Evolutionary conservation across 2,113 vertebrate genomes (phyloP), one percentile per base, ranked within the genome.

Genomic region (Salvator merianae): DNA sequence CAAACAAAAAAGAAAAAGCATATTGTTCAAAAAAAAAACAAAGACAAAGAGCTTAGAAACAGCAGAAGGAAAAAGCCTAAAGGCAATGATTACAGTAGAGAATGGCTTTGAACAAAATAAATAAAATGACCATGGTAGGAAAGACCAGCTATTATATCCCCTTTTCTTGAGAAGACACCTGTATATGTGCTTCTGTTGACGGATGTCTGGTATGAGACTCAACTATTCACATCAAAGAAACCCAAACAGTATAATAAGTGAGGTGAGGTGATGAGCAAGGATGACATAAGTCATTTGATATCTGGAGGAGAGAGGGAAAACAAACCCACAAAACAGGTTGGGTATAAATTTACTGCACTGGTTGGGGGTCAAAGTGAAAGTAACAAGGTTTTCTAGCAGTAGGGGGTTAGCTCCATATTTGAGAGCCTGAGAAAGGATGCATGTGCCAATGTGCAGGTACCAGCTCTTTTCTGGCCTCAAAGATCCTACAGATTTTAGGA

Each of bases 261-360:
- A 73, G 66, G 62, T 76, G 72, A 83, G 40, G 62, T 77, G 82
- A 84, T 79, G 69, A 85, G 69, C 55, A 43, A 34, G 34, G 83
- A 66, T 79, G 83, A 85, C 83, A 73, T 79, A 65, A 85, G 77
- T 85, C 55, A 85, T 79, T 36, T 36, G 69, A 85, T 85, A 85
- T 22, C 77, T 40, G 50, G 68, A 36, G 47, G 50, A 62, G 26
- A 38, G n/a, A 34, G 40, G 28, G 78, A 62, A 68, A 75, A 76
- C 62, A 83, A 66, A 83, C 62, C 77, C 32, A 10, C 38, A 30
- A 9, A 63, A 47, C 40, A 62, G 50, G 69, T 55, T 65, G 83
- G 53, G 68, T 30, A 50, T 53, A 63, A 24, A 26, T 8, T 28
- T 53, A 34, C 40, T 2, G 1, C n/a, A 34, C 38, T 12, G 30